Conservation (phyloP, 2,113 vertebrate genomes). For the Dromas ardeola region DNA sequence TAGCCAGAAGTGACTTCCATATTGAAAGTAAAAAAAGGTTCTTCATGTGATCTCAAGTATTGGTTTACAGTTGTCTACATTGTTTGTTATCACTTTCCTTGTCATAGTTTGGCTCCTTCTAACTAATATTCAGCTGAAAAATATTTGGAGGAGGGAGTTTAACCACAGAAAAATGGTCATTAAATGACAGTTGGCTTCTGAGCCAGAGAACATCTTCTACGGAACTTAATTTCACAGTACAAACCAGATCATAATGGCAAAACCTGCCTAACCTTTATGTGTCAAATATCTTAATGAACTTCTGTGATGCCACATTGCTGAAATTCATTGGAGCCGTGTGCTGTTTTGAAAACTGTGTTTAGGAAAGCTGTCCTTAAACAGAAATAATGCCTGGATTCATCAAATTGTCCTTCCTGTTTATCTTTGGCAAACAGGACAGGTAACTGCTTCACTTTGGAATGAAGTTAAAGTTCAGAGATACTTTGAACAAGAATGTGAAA, state of each 20-base stretch:
- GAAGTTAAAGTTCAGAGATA: not conserved
- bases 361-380: not conserved
- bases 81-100: not conserved
- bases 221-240: not conserved
- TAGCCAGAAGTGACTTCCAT: not conserved
- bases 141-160: not conserved
- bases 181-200: not conserved
- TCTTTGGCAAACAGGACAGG: not conserved
- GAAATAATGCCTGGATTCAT: not conserved
- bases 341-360: not conserved
- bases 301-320: not conserved
- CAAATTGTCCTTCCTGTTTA: not conserved
- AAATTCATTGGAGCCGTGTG: not conserved
- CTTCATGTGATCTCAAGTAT: not conserved
- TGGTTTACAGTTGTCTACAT: not conserved
- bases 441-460: not conserved
- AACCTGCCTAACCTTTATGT: not conserved
- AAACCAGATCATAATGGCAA: not conserved
- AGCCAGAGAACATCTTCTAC: not conserved
- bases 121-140: not conserved
- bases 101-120: not conserved
- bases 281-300: not conserved
- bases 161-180: not conserved
- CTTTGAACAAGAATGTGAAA: not conserved
- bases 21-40: not conserved